phyloP scores from a whole-genome alignment of 2,797 vertebrate genomes.

The Muscicapa comitata region DNA sequence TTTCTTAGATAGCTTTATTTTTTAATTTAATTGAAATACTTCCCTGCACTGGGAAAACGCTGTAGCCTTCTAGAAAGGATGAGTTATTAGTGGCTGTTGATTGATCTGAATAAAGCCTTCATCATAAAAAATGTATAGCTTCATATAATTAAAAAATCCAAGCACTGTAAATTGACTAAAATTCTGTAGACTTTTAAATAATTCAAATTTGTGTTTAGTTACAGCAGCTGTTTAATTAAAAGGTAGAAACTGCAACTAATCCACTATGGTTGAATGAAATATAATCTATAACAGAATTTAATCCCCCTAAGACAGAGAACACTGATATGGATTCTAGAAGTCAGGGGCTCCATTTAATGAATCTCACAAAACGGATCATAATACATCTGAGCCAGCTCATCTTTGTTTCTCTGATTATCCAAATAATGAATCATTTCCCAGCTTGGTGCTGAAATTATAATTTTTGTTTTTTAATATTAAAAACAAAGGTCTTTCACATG shows the following conservation, averaged over 20 bases:
- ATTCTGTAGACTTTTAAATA: constrained; percentile 77
- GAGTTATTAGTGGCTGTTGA: constrained; percentile 61
- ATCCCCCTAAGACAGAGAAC: constrained; percentile 69
- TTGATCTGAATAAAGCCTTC: constrained; percentile 68
- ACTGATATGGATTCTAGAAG: constrained; percentile 66
- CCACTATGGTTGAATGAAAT: constrained; percentile 76
- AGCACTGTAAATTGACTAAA: constrained; percentile 65
- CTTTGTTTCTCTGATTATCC: constrained; percentile 61
- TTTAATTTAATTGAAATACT: constrained; percentile 63
- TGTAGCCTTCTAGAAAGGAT: constrained; percentile 57
- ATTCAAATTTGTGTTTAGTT: constrained; percentile 78
- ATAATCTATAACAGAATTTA: constrained; percentile 69
- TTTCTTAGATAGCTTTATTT: constrained; percentile 33
- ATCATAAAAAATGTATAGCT: constrained; percentile 76
- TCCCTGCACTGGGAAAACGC: constrained; percentile 47
- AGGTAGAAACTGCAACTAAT: constrained; percentile 82
- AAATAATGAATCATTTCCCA: constrained; percentile 61
- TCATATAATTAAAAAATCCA: constrained; percentile 76
- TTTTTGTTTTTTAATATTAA: constrained; percentile 57
- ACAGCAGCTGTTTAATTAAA: constrained; percentile 82
- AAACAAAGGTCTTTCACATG: constrained; percentile 28
- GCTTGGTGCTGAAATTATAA: constrained; percentile 42
- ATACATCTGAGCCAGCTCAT: constrained; percentile 39
- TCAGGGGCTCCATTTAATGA: constrained; percentile 68
- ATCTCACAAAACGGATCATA: constrained; percentile 67